Percentiles rank a stretch among this genome's conserved stretches.
Conservation (phyloP, 2,797 vertebrate species). For the Argya squamiceps region DNA sequence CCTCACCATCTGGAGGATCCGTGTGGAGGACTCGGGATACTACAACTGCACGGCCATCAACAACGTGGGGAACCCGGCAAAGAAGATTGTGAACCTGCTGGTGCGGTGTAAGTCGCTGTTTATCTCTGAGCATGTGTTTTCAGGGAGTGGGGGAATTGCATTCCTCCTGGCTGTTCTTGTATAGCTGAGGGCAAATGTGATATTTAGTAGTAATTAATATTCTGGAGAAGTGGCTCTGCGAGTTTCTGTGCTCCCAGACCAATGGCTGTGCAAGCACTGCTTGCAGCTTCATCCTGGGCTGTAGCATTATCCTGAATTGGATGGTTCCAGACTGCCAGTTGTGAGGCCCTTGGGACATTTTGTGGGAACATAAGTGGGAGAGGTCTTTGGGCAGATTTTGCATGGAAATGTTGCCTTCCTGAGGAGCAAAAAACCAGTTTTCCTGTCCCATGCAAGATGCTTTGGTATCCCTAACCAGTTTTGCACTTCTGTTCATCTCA, state of each 20-base stretch:
- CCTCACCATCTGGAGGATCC: conserved; percentile 85
- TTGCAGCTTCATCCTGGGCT: not conserved
- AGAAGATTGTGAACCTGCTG: conserved; percentile 89
- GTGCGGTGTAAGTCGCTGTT: conserved; percentile 86
- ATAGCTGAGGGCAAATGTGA: not conserved
- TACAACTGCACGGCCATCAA: conserved; percentile 97
- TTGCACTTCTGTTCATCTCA: conserved; percentile 53
- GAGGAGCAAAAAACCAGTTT: not conserved
- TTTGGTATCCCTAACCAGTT: not conserved
- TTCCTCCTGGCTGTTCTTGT: not conserved
- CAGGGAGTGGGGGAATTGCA: not conserved
- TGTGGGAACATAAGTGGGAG: not conserved
- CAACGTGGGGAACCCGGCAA: conserved; percentile 95
- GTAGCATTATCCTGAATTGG: not conserved
- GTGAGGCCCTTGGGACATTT: not conserved
- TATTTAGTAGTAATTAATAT: not conserved
- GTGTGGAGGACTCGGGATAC: conserved; percentile 85
- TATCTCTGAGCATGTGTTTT: not conserved
- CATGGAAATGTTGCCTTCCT: not conserved
- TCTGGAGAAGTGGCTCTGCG: not conserved
- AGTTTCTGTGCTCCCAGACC: not conserved
- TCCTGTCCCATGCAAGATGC: not conserved
- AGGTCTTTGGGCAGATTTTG: not conserved
- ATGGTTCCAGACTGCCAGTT: not conserved
- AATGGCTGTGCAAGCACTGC: not conserved